Evolutionary conservation across 2,888 invertebrate species (phyloP), one percentile per base, ranked within the genome.

Genomic region (Patella depressa): DNA sequence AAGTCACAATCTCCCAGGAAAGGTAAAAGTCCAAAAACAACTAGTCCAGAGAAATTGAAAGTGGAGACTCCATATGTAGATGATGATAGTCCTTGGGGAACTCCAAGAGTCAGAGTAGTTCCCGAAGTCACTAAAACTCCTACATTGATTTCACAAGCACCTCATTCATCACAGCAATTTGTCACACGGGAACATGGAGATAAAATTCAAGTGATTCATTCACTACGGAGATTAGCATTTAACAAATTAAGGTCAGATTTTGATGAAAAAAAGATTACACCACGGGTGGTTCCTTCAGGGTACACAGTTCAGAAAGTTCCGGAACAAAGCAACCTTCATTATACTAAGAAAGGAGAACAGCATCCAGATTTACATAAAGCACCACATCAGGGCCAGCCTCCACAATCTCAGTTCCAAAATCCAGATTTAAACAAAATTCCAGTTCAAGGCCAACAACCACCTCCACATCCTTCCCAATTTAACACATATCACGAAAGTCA

Each of bases 41-140:
- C 65, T 12, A 65, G 65, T 24, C 19, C 11, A 65, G 11, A 24
- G 2, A 19, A 19, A 24, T 3, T 24, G 19, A 19, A 65, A 65
- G 65, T 65, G 14, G 65, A 19, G 19, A 19, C 19, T 12, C 24
- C 65, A 12, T 45, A 45, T 45, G 45, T 45, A 9, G 45, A 45
- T 45, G 65, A 65, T 65, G 65, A 65, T 19, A 65, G 15, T 65
- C 65, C 65, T 19, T 65, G 65, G 65, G 65, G 65, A 24, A 65
- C 65, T 65, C 65, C 65, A 24, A 65, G 65, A 24, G 65, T 65
- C 19, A 24, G 12, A 65, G 65, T 24, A 65, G 24, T 24, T 24
- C 45, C 45, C 0, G 45, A 45, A 45, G 45, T 45, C 45, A 45
- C 9, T 45, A 45, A 45, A 45, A 65, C 9, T 24, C 65, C 65